phyloP scores from a whole-genome alignment of 2,888 invertebrate genomes.

The Amphipyra tragopoginis region DNA sequence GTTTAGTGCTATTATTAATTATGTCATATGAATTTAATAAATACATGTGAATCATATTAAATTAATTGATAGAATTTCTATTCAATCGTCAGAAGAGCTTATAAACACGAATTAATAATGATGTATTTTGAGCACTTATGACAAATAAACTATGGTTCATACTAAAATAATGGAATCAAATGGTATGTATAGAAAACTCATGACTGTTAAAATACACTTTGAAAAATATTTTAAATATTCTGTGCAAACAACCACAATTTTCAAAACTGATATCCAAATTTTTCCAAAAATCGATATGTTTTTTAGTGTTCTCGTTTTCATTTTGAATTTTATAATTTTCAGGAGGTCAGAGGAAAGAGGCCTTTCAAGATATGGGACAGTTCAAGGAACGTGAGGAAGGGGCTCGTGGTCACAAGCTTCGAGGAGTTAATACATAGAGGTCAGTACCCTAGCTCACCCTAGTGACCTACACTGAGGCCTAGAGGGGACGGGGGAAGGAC shows the following conservation, averaged over 20 bases:
- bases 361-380: slow-evolving; percentile 99
- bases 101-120: slow-evolving; percentile 10
- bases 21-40: neutral
- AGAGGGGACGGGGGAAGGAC: slow-evolving; percentile 19
- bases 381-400: slow-evolving; percentile 97
- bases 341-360: slow-evolving; percentile 98
- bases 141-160: slow-evolving; percentile 40
- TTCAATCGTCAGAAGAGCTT: slow-evolving; percentile 15
- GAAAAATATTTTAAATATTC: neutral
- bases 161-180: slow-evolving; percentile 52
- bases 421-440: slow-evolving; percentile 96
- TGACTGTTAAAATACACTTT: neutral
- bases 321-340: slow-evolving; percentile 72
- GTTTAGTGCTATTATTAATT: slow-evolving; percentile 28
- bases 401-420: slow-evolving; percentile 97
- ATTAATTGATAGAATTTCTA: slow-evolving; percentile 16
- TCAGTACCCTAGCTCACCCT: slow-evolving; percentile 75
- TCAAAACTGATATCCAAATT: neutral
- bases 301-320: slow-evolving; percentile 8
- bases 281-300: neutral
- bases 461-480: slow-evolving; percentile 46
- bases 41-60: slow-evolving; percentile 5
- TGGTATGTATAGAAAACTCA: slow-evolving; percentile 48
- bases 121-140: slow-evolving; percentile 20
- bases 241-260: neutral